These are phyloP conservation scores for Calliscelio sp. DNA, from an alignment of 2,888 invertebrate species.

Conservation along the genomic window DNA sequence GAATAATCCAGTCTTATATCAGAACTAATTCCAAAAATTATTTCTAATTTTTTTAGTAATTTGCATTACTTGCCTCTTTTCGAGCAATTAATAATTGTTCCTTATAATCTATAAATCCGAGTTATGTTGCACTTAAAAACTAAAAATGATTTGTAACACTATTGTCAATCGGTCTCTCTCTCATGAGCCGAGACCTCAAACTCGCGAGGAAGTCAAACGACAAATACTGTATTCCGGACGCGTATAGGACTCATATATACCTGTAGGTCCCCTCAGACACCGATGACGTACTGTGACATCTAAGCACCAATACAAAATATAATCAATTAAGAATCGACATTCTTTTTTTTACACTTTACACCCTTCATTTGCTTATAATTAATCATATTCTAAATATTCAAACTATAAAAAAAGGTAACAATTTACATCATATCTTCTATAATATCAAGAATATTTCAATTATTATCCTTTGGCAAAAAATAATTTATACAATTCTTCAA, in stretches of 20 bases:
- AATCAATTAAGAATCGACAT: background rate
- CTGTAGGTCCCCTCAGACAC: slow-evolving; percentile 77
- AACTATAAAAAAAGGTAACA: no score
- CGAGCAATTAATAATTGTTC: slow-evolving; percentile 47
- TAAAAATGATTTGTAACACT: no score
- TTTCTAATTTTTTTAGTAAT: no score
- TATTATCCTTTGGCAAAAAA: no score
- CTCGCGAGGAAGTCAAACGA: slow-evolving; percentile 81
- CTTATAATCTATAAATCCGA: slow-evolving; percentile 38
- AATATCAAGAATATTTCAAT: no score
- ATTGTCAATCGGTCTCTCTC: slow-evolving; percentile 49
- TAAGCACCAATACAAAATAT: slow-evolving; percentile 49
- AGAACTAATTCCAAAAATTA: no score
- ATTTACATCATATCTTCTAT: no score
- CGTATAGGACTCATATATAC: slow-evolving; percentile 85
- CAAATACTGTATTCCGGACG: slow-evolving; percentile 85
- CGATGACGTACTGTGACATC: slow-evolving; percentile 74
- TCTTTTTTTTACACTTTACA: no score
- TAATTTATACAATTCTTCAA: no score
- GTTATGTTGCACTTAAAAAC: slow-evolving; percentile 49
- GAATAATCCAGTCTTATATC: no score
- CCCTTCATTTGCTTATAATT: no score
- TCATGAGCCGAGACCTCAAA: slow-evolving; percentile 73
- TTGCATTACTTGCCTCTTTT: slow-evolving; percentile 64
- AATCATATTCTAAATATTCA: no score